Evolutionary conservation across 2,888 invertebrate species (phyloP).

Genomic region (Agriotes lineatus): DNA sequence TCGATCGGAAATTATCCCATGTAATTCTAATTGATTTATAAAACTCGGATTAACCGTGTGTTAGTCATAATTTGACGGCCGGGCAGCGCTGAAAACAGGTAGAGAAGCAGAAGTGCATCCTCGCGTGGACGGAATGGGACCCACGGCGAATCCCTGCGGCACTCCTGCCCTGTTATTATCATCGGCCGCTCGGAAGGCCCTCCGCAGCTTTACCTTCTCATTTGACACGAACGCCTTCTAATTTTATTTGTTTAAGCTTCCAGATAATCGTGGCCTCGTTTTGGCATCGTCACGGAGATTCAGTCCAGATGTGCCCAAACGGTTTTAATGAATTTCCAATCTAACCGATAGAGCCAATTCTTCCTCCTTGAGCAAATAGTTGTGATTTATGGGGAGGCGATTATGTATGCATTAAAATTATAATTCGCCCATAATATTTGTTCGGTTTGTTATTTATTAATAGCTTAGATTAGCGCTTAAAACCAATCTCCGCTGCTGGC

Average conservation of each 20-base stretch:
- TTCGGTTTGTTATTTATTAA: slow-evolving; percentile 64
- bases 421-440: slow-evolving; percentile 65
- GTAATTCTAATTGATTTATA: too few relatives aligned
- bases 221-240: slow-evolving; percentile 48
- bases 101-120: neutral
- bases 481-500: slow-evolving; percentile 55
- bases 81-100: neutral
- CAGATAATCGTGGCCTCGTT: too few relatives aligned
- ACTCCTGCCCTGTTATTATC: slow-evolving; percentile 46
- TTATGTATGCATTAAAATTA: slow-evolving; percentile 64
- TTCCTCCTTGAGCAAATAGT: slow-evolving; percentile 43
- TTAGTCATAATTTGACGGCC: too few relatives aligned
- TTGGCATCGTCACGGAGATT: too few relatives aligned
- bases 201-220: slow-evolving; percentile 48
- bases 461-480: slow-evolving; percentile 59
- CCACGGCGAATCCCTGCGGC: slow-evolving; percentile 31
- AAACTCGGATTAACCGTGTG: too few relatives aligned
- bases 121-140: neutral
- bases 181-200: slow-evolving; percentile 50
- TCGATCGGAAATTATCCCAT: neutral
- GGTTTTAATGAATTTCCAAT: slow-evolving; percentile 1
- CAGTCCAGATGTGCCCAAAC: too few relatives aligned
- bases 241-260: slow-evolving; percentile 49
- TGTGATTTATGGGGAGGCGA: slow-evolving; percentile 60
- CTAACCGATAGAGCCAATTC: too few relatives aligned